Base-by-base conservation (phyloP, 2,888 invertebrate genomes). In the Adela reaumurella region DNA sequence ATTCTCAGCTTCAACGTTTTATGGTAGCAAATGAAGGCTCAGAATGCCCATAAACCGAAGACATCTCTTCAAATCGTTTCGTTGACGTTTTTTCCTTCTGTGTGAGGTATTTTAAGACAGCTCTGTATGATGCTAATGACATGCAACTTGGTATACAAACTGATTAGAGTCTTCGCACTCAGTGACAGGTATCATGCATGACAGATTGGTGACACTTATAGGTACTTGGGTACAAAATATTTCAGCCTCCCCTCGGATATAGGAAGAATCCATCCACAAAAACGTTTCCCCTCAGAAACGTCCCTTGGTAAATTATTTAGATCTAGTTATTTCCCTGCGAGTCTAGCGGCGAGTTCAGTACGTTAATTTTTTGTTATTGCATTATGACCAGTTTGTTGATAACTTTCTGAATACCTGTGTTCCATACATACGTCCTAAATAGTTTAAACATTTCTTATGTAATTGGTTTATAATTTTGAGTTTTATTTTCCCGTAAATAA, bases 71-170 rank as follows among this genome's bases (percentile, higher is more conserved):
- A 51, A 51, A 49, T 46, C 44, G 49, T 51, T 49, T 44, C 35
- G 41, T 47, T 42, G 48, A 46, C 45, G 45, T 50, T 50, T 47
- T 24, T n/a, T 46, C 45, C 47, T 49, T 47, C 28, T 48, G 46
- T 51, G 46, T 48, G 44, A 46, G 46, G 46, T 46, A 48, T 48
- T 50, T 6, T 50, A 50, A 47, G 45, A 50, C 47, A 50, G 50
- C 47, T 46, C 17, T 41, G 11, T 17, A 46, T 11, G 20, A 46
- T 46, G 46, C 24, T 46, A 50, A 50, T 48, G 29, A 48, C 43
- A 51, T 45, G 46, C 46, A 47, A 46, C 48, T 48, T 46, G 43
- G 41, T 49, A 45, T 49, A n/a, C 45, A 45, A 45, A 45, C 45
- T 49, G 45, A 5, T 45, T 17, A 49, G 19, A 45, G 41, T 45